Base-by-base conservation (phyloP, 2,888 invertebrate species). In the Caenorhabditis sp. region DNA sequence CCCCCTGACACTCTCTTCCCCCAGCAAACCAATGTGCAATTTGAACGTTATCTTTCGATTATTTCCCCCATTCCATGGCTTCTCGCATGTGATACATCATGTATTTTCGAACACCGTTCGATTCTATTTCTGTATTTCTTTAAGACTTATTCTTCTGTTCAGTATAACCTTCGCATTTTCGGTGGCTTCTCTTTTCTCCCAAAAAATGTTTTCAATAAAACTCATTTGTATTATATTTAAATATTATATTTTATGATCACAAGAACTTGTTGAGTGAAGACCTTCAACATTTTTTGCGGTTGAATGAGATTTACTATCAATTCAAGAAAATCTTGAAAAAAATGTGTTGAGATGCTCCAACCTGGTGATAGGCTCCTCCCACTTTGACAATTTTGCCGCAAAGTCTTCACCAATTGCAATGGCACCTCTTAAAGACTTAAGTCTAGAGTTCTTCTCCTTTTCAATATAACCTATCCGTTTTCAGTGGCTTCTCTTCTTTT, bases 11-110 rank as follows among this genome's bases (percentile, higher is more conserved):
- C 54, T n/a, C 7, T n/a, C n/a, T n/a, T n/a, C 8, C 19, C 31
- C 59, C 58, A 28, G 47, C 51, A 61, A 73, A 63, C 41, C 54
- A 68, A 35, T 73, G 73, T 73, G 73, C 73, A 73, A 73, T 75
- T 66, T 41, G 2, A 14, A 12, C n/a, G n/a, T 68, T 58, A 38
- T 68, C 51, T 69, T 70, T 68, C 54, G 28, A 35, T 16, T 28
- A 35, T 31, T 64, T 44, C 54, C 31, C 54, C 54, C 61, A 77
- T 63, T 77, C 69, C 69, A 69, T 70, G 77, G 24, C 54, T 77
- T 69, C 51, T 77, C 47, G 51, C 69, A 49, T 70, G 70, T 77
- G 69, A 69, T 77, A 63, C 22, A 49, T 41, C 64, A 24, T 51
- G 26, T 47, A 26, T 63, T 49, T 12, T 38, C 12, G 12, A 38